Evolutionary conservation across 2,797 vertebrate species (phyloP), one percentile per base, ranked within the genome.

Genomic region (Florisuga fusca): DNA sequence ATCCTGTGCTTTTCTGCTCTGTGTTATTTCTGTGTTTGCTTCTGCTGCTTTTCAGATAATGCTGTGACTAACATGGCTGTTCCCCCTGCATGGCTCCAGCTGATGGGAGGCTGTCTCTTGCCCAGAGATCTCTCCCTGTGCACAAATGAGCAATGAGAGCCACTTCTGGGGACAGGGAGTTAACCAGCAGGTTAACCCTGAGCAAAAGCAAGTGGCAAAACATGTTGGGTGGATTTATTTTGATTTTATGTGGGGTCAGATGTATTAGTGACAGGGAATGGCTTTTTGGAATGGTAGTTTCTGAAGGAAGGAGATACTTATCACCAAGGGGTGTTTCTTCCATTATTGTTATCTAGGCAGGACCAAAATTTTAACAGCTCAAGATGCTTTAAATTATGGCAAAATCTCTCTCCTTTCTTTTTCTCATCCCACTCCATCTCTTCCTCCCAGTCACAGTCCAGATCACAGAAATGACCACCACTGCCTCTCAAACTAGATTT

Each of bases 1-100:
- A 79, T 91, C 26, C 59, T 23, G 36, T 45, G 91, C 76, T 81
- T 90, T 84, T 84, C 83, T 81, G 15, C 83, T 66, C 89, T 4
- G 61, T 8, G 66, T 36, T 89, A 57, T 69, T 77, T 72, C 89
- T 78, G 15, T 71, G 78, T 67, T 91, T 84, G 82, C 92, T 88
- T 75, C 93, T 92, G 62, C 87, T 72, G 84, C 33, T 15, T 69
- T 94, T 92, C 0, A 0, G 53, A 57, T 78, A 38, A 59, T 0
- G 59, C 84, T 68, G 76, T 62, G 51, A 4, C 48, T 90, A 68
- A 67, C 34, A n/a, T 46, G 81, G 89, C 79, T 64, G 61, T 11
- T 93, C 73, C 87, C 66, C 31, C 23, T 50, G 73, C 73, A 88
- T 1, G 1, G 38, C 27, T 87, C 58, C 90, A 85, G 90, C 82